Base-by-base conservation (phyloP, 2,113 vertebrate genomes). In the Nothobranchius furzeri region DNA sequence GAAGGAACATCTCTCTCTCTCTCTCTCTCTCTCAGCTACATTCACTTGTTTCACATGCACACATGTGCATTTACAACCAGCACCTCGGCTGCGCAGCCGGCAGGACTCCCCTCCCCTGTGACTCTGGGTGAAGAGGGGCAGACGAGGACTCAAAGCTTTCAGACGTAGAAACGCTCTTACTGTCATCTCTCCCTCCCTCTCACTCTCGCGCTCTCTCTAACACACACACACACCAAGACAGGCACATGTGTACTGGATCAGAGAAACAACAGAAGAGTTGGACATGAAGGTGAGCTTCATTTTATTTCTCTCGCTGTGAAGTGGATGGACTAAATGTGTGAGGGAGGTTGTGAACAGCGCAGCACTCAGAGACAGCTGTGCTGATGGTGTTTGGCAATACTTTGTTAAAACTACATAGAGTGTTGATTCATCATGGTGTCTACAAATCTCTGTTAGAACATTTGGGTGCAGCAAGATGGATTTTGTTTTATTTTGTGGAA, bases 281-380 rank as follows among this genome's bases (percentile, higher is more conserved):
- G 2, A 43, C 83, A 91, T 91, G 90, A 91, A 91, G 88, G 90
- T 91, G 76, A 88, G 72, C 30, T 51, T 14, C 68, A 40, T 9
- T 9, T 40, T 48, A 60, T 72, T 54, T 65, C 8, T 63, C 35
- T 42, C 30, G 24, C 55, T 67, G 49, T 25, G 15, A n/a, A 56
- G 54, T 10, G 25, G 43, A 15, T 66, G 20, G 20, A 20, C 20
- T 20, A 20, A 20, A 20, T 20, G 20, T 20, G 20, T 20, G 53
- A 46, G 52, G 64, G 58, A 68, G 45, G 37, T 9, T 70, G 72
- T 64, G 68, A 60, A 71, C 66, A 71, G 60, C 6, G 12, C 43
- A 11, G 10, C 12, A 45, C 42, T 65, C 0, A 13, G 46, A 1
- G 4, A 50, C 48, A 52, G 45, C 9, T 76, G 49, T 64, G 25